phyloP scores from a whole-genome alignment of 2,113 vertebrate genomes.

The Pimephales promelas region DNA sequence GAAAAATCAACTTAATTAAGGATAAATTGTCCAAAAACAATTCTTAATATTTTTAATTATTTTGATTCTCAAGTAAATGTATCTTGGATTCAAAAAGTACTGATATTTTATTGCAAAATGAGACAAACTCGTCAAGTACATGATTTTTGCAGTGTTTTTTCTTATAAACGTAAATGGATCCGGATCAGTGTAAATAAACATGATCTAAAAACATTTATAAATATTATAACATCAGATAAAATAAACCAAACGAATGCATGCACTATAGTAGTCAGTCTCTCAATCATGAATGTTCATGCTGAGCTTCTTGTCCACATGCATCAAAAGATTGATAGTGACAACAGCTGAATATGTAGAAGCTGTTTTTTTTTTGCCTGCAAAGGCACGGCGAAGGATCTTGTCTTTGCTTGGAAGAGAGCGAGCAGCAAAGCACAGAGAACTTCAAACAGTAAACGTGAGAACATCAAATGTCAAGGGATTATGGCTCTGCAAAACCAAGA shows the following conservation, averaged over 20 bases:
- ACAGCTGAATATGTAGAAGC: conserved; percentile 1
- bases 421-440: conserved; percentile 47
- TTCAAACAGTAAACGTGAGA: conserved; percentile 46
- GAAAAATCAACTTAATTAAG: not conserved
- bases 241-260: not conserved
- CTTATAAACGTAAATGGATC: not conserved
- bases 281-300: conserved; percentile 6
- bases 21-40: not conserved
- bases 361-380: conserved; percentile 8
- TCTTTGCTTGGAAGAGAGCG: conserved; percentile 35
- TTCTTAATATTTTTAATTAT: not conserved
- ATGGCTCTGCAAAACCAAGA: conserved; percentile 34
- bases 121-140: not conserved
- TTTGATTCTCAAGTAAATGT: not conserved
- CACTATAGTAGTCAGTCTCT: not conserved
- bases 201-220: not conserved
- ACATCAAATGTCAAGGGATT: conserved; percentile 55
- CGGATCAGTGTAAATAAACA: not conserved
- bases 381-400: conserved; percentile 8
- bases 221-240: not conserved
- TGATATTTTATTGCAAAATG: not conserved
- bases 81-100: not conserved
- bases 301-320: not conserved
- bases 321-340: not conserved
- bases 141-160: not conserved